These are phyloP conservation scores for Andrena minutula DNA, from an alignment of 2,888 invertebrate species.

Conservation along the genomic window DNA sequence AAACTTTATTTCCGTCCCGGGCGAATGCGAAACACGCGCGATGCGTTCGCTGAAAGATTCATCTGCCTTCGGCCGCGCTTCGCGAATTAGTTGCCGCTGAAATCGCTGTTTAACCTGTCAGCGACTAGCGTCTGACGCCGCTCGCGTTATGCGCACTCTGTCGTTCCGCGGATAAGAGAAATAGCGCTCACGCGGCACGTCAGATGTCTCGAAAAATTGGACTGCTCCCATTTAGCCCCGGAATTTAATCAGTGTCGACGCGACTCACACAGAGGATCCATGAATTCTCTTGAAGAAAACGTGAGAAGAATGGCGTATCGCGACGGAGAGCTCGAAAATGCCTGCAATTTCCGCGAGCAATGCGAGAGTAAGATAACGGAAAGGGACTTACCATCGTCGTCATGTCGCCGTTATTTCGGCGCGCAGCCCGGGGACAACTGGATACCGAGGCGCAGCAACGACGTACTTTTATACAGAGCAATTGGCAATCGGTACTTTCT, in stretches of 20 bases:
- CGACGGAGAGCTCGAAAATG: no score
- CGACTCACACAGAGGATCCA: slow-evolving; percentile 69
- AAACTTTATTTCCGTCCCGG: slow-evolving; percentile 37
- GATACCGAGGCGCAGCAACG: slow-evolving; percentile 67
- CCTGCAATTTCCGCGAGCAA: background rate
- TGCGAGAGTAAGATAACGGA: background rate
- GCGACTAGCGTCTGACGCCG: no score
- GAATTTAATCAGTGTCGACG: slow-evolving; percentile 75
- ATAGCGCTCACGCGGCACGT: no score
- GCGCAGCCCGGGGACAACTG: slow-evolving; percentile 76
- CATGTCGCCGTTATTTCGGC: slow-evolving; percentile 76
- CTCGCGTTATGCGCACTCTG: no score
- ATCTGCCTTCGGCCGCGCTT: background rate
- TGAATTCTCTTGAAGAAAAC: background rate
- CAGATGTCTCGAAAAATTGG: no score
- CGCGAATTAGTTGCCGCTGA: background rate
- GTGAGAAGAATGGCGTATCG: background rate
- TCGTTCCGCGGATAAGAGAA: no score
- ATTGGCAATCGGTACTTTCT: slow-evolving; percentile 71
- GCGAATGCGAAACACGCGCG: slow-evolving; percentile 34
- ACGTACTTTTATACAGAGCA: slow-evolving; percentile 80
- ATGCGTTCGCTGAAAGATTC: slow-evolving; percentile 36
- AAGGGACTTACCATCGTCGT: slow-evolving; percentile 77
- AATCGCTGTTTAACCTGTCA: background rate
- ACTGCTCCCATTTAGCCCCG: slow-evolving; percentile 60